Base-by-base conservation (phyloP, 2,113 vertebrate species). In the Anhinga rufa region DNA sequence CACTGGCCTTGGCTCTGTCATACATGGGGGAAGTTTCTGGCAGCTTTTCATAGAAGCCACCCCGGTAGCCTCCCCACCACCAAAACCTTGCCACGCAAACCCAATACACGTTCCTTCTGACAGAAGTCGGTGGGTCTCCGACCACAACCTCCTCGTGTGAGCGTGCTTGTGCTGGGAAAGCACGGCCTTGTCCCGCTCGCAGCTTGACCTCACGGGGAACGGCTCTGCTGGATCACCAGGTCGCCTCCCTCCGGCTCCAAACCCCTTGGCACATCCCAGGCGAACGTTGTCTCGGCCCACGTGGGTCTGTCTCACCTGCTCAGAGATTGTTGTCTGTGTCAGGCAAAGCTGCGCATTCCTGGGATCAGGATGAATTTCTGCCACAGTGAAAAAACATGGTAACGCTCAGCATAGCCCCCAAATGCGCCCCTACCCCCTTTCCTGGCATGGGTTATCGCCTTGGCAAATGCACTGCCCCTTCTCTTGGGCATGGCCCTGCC, bases 211-310 rank as follows among this genome's bases (percentile, higher is more conserved):
- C 60, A 3, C 1, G 2, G 51, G 82, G 22, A 32, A 12, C 0
- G 9, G 32, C 20, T 20, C 26, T 1, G 6, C 49, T 11, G 83
- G 18, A 29, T 76, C 70, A 17, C 66, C 65, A 10, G 44, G 16
- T 42, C 44, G 2, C 19, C 0, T 3, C 17, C 24, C 22, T 20
- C 28, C 15, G 5, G 19, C 7, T 5, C 46, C 71, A 14, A 16
- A 32, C 14, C 1, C 0, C 29, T 6, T 4, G 58, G 36, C 7
- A 2, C 12, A 12, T 29, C 29, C 44, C 49, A 0, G 15, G 29
- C 7, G 32, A 51, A 46, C 3, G 1, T 13, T 4, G 34, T 17
- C 49, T 40, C 28, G 4, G 58, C 58, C 52, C 17, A 1, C 2
- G 12, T 1, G 26, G 21, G 34, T 32, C 29, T 12, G 14, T 38